Base-by-base conservation (phyloP, 2,113 vertebrate genomes). In the Thryonomys swinderianus region DNA sequence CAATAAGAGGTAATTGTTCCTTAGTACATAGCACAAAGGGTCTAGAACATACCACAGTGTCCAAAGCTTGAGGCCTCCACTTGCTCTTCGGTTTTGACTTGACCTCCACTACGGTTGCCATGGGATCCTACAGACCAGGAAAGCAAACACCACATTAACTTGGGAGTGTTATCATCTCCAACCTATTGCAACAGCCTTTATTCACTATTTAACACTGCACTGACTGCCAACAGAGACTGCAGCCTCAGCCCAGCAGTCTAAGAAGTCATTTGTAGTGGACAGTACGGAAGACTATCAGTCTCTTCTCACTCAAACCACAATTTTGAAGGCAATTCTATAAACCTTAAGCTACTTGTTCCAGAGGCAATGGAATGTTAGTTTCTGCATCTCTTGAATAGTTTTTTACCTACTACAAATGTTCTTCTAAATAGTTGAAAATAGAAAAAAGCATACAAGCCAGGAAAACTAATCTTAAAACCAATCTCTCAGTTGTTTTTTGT, bases 11-110 rank as follows among this genome's bases (percentile, higher is more conserved):
- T 48, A 48, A 62, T 10, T 10, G 5, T 30, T 55, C 37, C 53
- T 45, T 9, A 45, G 57, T 10, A 17, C 32, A 30, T 53, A 42
- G n/a, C 7, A 14, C 51, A 27, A 30, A n/a, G 21, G 40, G 30
- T 48, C 83, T 2, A 4, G 67, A 95, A 98, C 99, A 12, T 98
- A 99, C 99, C 99, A 99, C 99, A 34, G 99, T 99, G 97, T 99
- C 99, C 97, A 99, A 97, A 55, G 99, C 99, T 92, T 99, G 98
- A 61, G 99, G 99, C 96, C 99, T 99, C 99, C 99, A 99, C 97
- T 99, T 99, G 98, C 99, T 99, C 97, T 99, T 99, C 40, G 99
- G 99, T 97, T 99, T 99, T 97, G 99, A 99, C 88, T 94, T 98
- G 96, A 99, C 99, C 91, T 99, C 99, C 93, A 99, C 98, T 83